Evolutionary conservation across 2,113 vertebrate genomes (phyloP), one percentile per base, ranked within the genome.

Genomic region (Pedetes capensis): DNA sequence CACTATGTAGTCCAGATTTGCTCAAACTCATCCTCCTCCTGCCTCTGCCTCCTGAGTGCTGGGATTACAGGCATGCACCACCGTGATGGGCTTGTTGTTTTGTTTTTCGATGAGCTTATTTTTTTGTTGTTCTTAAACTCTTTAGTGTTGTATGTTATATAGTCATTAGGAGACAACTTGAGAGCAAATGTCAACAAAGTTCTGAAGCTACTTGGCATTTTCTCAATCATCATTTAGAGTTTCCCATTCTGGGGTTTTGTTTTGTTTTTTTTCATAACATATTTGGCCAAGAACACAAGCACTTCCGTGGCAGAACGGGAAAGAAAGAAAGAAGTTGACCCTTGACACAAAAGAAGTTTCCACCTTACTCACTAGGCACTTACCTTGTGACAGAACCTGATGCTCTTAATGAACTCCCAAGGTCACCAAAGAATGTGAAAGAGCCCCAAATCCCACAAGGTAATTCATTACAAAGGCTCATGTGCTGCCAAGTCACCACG

Each of bases 291-390:
- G 75, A 78, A 76, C 34, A 89, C 39, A 93, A 80, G 32, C 0
- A 1, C 84, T 75, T 9, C 2, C 93, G 64, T 94, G 78, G 93
- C 47, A 11, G 57, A 92, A 96, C 82, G 39, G 93, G 81, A 94
- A 94, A 75, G 53, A 83, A 94, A 88, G 42, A 75, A 82, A 89
- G 37, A 91, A 92, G 69, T 72, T 90, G 86, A 94, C 95, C 82
- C 71, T 80, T n/a, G n/a, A n/a, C n/a, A n/a, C n/a, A n/a, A n/a
- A n/a, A n/a, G n/a, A n/a, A n/a, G n/a, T 93, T 95, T 89, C 89
- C 84, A 14, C 34, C 37, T 87, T 64, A 55, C 32, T 59, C 71
- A 76, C 42, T 95, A 72, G 61, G 53, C 63, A 44, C 27, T 78
- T 42, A 75, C 18, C 51, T 83, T 0, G 2, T 63, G 90, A 95